A percentile compares a stretch with the other conserved stretches of the same genome.
These are phyloP conservation scores for Sarcophaga caerulescens DNA, from an alignment of 2,888 invertebrate genomes.

Conservation along the genomic window DNA sequence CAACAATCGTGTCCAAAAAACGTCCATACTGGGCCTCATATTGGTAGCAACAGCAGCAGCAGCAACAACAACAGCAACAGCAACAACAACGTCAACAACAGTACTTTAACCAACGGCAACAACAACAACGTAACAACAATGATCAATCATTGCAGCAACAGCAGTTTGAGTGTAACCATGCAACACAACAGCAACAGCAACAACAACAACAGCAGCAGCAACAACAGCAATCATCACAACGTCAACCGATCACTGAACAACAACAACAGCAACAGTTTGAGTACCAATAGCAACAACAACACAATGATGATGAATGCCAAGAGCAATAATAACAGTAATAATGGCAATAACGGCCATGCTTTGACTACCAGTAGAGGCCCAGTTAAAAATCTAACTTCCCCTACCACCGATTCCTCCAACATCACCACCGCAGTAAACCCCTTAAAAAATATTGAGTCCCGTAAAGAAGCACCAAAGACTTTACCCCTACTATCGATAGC, in stretches of 20 bases:
- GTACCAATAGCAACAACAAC: constrained; percentile 64
- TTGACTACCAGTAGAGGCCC: constrained; percentile 80
- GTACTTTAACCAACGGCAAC: constrained; percentile 69
- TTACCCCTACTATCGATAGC: constrained; percentile 64
- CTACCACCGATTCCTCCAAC: constrained; percentile 70
- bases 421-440: constrained; percentile 58
- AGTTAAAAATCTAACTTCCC: constrained; percentile 77
- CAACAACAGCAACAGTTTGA: constrained; percentile 71
- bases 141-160: constrained; percentile 70
- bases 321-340: constrained; percentile 80
- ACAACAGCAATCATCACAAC: constrained; percentile 71
- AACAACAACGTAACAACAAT: constrained; percentile 67
- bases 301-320: constrained; percentile 75
- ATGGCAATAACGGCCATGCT: constrained; percentile 72
- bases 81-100: constrained; percentile 71
- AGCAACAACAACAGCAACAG: constrained; percentile 80
- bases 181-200: constrained; percentile 69
- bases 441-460: constrained; percentile 63
- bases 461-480: constrained; percentile 45
- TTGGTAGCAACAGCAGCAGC: constrained; percentile 92
- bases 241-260: constrained; percentile 68
- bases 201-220: constrained; percentile 56
- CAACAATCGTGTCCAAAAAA: constrained; percentile 98
- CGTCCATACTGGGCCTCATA: constrained; percentile 99
- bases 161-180: constrained; percentile 75